Percentiles rank a stretch among this genome's conserved stretches.
Conservation (phyloP, 2,113 vertebrate genomes). For the Aegotheles bennettii region DNA sequence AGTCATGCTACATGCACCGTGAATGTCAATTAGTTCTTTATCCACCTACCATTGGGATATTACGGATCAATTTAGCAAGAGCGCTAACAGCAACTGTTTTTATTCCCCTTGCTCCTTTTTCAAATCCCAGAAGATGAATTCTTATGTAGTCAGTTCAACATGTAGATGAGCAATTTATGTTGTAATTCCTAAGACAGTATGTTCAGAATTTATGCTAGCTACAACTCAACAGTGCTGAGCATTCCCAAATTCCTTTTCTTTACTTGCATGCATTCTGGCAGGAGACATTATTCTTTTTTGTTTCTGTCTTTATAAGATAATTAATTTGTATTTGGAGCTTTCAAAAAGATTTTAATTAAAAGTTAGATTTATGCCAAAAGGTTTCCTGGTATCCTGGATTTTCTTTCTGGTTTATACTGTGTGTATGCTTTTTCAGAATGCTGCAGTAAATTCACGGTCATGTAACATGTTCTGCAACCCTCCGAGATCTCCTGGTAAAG, state of each 20-base stretch:
- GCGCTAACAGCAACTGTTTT: not conserved
- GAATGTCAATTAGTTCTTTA: not conserved
- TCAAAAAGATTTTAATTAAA: not conserved
- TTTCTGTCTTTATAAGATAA: not conserved
- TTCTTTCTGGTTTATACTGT: not conserved
- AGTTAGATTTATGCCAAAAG: not conserved
- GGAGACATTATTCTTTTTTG: not conserved
- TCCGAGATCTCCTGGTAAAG: constrained; percentile 30
- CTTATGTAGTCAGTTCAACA: not conserved
- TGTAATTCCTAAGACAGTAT: not conserved
- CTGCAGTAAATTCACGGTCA: not conserved
- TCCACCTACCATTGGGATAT: not conserved
- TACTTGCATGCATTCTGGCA: not conserved
- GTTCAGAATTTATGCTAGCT: constrained; percentile 4
- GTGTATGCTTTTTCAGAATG: not conserved
- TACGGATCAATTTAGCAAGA: not conserved
- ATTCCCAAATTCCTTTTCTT: not conserved
- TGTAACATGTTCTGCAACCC: constrained; percentile 1
- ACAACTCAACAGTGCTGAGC: not conserved
- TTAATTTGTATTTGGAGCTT: not conserved
- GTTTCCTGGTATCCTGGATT: not conserved
- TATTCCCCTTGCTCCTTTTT: not conserved
- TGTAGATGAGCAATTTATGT: not conserved
- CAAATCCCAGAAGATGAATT: not conserved
- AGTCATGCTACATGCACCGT: not conserved